Conservation (phyloP, 2,888 invertebrate genomes). For the Holacanthella duospinosa region DNA sequence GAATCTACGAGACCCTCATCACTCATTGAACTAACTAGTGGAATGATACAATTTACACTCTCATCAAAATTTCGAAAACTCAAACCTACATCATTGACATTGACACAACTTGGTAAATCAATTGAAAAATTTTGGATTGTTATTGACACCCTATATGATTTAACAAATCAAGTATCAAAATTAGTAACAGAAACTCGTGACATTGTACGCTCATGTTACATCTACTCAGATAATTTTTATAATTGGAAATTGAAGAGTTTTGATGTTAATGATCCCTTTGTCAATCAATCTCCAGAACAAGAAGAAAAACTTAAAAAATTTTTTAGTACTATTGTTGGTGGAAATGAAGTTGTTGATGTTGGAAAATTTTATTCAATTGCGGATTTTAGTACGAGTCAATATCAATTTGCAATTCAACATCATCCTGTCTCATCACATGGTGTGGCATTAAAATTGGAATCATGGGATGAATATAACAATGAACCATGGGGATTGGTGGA, state of each 20-base stretch:
- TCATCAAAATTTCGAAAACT: background rate
- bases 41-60: background rate
- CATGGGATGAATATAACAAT: background rate
- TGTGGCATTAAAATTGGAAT: background rate
- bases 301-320: background rate
- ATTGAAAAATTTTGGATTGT: background rate
- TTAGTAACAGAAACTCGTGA: constrained; percentile 2
- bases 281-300: background rate
- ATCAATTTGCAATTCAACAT: background rate
- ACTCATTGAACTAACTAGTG: background rate
- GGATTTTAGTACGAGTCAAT: constrained; percentile 2
- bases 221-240: constrained; percentile 7
- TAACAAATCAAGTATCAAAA: background rate
- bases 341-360: background rate
- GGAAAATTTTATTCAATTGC: constrained; percentile 5
- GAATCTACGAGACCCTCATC: background rate
- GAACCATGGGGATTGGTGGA: background rate
- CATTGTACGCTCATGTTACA: constrained; percentile 3
- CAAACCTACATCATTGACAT: background rate
- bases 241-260: constrained; percentile 1
- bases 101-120: too few species aligned
- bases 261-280: background rate
- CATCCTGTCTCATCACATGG: background rate
- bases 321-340: background rate
- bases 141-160: background rate